A percentile compares a stretch with the other conserved stretches of the same genome.
These are phyloP conservation scores for Melieria picta DNA, from an alignment of 2,888 invertebrate species.

Conservation along the genomic window DNA sequence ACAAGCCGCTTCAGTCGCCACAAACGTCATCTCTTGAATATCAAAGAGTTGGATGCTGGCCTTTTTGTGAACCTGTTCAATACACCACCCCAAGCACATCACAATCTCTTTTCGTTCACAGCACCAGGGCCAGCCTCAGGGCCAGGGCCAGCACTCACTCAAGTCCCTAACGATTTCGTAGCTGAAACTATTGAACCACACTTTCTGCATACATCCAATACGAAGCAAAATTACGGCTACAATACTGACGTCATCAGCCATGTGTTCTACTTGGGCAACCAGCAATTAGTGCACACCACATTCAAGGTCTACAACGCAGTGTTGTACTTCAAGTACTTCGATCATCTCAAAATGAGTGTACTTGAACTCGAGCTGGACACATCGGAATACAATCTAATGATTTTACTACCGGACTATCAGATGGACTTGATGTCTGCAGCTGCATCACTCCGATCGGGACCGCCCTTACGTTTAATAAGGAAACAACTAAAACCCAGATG, in stretches of 20 bases:
- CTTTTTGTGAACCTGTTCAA: conserved; percentile 56
- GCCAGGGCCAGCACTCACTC: conserved; percentile 42
- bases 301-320: conserved; percentile 82
- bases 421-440: conserved; percentile 75
- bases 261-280: conserved; percentile 65
- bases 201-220: conserved; percentile 40
- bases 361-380: conserved; percentile 84
- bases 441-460: conserved; percentile 71
- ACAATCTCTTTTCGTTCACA: conserved; percentile 31
- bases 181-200: conserved; percentile 50
- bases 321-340: conserved; percentile 79
- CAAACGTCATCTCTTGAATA: conserved; percentile 40
- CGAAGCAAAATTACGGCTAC: conserved; percentile 51
- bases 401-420: conserved; percentile 76
- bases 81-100: conserved; percentile 43
- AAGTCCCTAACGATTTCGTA: conserved; percentile 51
- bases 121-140: conserved; percentile 23
- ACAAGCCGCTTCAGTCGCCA: conserved; percentile 8
- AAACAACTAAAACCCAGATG: conserved; percentile 75
- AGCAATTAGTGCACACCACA: conserved; percentile 70
- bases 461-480: conserved; percentile 75
- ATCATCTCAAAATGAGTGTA: conserved; percentile 76
- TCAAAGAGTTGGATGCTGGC: conserved; percentile 56
- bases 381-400: conserved; percentile 79
- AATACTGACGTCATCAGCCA: conserved; percentile 61